Percentiles rank a stretch among this genome's conserved stretches.
These are phyloP conservation scores for Gopherus flavomarginatus DNA, from an alignment of 2,113 vertebrate species.

Conservation along the genomic window DNA sequence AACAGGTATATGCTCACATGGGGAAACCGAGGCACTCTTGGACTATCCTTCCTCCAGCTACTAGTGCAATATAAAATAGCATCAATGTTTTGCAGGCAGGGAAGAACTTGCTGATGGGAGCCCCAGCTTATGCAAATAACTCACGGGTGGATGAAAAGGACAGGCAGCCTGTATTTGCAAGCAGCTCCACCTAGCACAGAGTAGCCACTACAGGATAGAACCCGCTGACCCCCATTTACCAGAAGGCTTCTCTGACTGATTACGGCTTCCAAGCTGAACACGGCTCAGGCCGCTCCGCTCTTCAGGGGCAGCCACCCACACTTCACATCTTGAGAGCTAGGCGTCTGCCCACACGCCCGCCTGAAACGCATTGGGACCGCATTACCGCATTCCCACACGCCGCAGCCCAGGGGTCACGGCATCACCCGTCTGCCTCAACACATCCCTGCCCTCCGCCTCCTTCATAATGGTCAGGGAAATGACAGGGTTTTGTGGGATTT, in stretches of 20 bases:
- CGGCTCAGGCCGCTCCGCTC: fast-evolving
- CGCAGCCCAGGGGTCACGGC: background rate
- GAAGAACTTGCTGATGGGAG: background rate
- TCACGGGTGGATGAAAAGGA: too few species aligned
- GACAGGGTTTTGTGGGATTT: fast-evolving
- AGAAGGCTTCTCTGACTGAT: background rate
- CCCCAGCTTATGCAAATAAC: background rate
- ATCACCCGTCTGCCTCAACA: background rate
- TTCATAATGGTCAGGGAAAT: fast-evolving
- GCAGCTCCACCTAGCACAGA: fast-evolving
- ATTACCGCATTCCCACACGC: background rate
- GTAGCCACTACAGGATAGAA: background rate
- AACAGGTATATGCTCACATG: background rate
- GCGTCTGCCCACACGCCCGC: fast-evolving
- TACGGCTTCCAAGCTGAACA: background rate
- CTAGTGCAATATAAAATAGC: background rate
- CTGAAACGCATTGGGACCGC: fast-evolving
- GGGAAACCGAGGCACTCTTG: background rate
- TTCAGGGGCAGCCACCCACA: background rate
- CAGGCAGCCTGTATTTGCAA: background rate
- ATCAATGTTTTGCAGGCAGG: background rate
- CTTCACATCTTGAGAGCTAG: background rate
- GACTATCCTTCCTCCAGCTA: background rate
- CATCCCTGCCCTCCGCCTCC: background rate
- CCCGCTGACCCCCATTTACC: background rate